These are phyloP conservation scores for Halictus rubicundus DNA, from an alignment of 1,140 invertebrate genomes.

Conservation along the genomic window DNA sequence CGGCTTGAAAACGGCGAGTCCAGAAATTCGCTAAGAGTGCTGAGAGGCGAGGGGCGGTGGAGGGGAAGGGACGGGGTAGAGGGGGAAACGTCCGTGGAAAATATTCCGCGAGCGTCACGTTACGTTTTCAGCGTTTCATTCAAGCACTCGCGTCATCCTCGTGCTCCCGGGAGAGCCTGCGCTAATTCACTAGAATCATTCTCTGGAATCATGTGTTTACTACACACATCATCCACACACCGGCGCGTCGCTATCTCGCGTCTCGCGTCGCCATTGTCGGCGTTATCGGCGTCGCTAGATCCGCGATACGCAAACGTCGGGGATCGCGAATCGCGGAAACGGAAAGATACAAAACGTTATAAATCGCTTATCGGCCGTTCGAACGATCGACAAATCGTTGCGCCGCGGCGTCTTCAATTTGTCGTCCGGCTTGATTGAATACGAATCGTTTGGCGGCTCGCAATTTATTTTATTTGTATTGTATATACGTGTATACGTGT, in stretches of 20 bases:
- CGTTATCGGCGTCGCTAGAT: neutral
- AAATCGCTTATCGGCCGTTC: no score
- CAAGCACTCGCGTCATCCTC: neutral
- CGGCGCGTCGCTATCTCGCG: neutral
- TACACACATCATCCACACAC: neutral
- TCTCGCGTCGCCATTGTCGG: neutral
- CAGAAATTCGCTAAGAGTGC: no score
- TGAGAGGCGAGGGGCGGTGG: no score
- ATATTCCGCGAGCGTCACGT: conserved; percentile 4
- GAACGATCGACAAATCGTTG: no score
- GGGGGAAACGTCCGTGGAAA: neutral
- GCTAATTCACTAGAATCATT: neutral
- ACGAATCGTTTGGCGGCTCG: no score
- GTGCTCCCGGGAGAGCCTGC: neutral
- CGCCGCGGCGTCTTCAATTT: no score
- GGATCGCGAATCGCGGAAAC: neutral
- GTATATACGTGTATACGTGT: no score
- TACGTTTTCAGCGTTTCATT: conserved; percentile 13
- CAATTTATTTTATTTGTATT: no score
- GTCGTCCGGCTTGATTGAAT: no score
- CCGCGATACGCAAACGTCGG: neutral
- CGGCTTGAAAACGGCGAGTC: no score
- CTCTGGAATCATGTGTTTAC: conserved; percentile 3
- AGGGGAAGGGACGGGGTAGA: no score
- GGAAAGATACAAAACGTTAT: conserved; percentile 1